Conservation (phyloP, 2,797 vertebrate genomes). For the Oreochromis mossambicus region DNA sequence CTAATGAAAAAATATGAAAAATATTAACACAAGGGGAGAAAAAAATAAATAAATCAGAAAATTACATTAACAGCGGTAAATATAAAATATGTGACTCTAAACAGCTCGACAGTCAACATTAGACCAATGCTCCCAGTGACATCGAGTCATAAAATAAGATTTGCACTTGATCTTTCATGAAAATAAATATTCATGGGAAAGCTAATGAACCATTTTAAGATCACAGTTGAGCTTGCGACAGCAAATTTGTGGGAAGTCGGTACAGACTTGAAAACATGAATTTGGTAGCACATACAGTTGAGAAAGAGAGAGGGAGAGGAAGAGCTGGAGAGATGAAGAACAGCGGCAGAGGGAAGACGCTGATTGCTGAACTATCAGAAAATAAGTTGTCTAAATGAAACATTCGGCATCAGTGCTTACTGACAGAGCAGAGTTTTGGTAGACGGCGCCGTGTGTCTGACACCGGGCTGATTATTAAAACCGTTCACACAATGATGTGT, state of each 20-base stretch:
- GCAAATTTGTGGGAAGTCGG: not conserved
- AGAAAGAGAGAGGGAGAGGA: not conserved
- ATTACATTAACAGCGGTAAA: not conserved
- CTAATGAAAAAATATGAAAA: not conserved
- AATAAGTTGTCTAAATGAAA: slow-evolving; percentile 51
- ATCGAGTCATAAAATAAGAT: not conserved
- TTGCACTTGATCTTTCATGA: not conserved
- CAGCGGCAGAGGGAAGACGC: not conserved
- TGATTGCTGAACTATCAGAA: not conserved
- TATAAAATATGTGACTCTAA: not conserved
- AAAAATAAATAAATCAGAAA: not conserved
- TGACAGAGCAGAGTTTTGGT: slow-evolving; percentile 49
- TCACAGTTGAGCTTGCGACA: not conserved
- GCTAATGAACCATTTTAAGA: not conserved
- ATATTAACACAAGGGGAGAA: not conserved
- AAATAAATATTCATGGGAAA: not conserved
- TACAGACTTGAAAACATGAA: not conserved
- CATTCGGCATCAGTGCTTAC: slow-evolving; percentile 38
- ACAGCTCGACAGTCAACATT: not conserved
- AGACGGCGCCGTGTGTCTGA: slow-evolving; percentile 43
- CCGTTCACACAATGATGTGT: slow-evolving; percentile 66
- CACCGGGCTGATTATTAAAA: slow-evolving; percentile 67
- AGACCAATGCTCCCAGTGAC: not conserved
- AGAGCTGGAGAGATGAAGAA: not conserved
- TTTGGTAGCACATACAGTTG: not conserved